These are phyloP conservation scores for Arvicola amphibius DNA, from an alignment of 2,797 vertebrate species.

Conservation along the genomic window DNA sequence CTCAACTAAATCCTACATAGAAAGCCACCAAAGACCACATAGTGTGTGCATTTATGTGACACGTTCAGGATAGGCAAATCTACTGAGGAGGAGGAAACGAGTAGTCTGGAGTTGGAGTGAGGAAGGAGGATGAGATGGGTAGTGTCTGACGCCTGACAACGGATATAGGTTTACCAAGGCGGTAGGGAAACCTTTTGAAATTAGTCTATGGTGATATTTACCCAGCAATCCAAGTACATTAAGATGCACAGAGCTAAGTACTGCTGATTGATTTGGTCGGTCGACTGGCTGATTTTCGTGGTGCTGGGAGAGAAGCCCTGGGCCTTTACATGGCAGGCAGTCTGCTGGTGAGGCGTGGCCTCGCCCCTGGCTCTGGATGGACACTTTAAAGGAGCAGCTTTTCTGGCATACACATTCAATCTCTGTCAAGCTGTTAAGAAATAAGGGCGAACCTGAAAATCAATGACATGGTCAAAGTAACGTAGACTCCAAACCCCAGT, in stretches of 20 bases:
- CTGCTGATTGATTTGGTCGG: background rate
- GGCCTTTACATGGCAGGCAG: background rate
- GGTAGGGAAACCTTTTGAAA: background rate
- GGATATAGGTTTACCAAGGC: background rate
- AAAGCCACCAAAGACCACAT: background rate
- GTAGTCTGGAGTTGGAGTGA: background rate
- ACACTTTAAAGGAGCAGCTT: conserved; percentile 22
- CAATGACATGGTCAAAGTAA: conserved; percentile 31
- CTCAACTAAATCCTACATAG: conserved; percentile 9
- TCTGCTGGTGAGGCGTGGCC: background rate
- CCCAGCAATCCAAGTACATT: background rate
- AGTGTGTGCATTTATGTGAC: background rate
- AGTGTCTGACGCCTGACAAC: background rate
- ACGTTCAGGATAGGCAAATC: background rate
- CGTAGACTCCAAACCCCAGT: conserved; percentile 36
- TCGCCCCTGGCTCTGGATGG: background rate
- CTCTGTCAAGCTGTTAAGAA: conserved; percentile 25
- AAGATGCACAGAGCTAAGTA: background rate
- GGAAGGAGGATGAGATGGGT: background rate
- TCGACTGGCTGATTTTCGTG: background rate
- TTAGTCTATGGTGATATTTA: conserved; percentile 14
- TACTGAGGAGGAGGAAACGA: background rate
- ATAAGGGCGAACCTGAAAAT: conserved; percentile 29
- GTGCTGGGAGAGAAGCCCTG: background rate
- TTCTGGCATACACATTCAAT: conserved; percentile 9